phyloP scores from a whole-genome alignment of 92 coral and sea anemone genomes.

The Phenganax marumi region DNA sequence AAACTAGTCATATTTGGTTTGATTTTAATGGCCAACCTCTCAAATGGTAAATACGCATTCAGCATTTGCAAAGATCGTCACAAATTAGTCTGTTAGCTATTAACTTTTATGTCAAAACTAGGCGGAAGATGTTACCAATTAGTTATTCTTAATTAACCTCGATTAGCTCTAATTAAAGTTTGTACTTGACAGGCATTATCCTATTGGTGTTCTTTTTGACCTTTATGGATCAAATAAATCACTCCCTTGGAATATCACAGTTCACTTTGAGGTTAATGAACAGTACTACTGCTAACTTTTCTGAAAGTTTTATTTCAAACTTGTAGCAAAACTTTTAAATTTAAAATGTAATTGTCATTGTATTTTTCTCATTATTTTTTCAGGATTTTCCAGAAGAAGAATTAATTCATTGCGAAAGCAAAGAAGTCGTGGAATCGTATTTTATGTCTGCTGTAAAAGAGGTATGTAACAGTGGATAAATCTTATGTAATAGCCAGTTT shows the following conservation, averaged over 20 bases:
- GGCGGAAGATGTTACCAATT: too few species aligned
- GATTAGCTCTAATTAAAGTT: neutral
- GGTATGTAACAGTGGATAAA: slow-evolving; percentile 61
- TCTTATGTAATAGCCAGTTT: neutral
- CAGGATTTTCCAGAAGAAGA: slow-evolving; percentile 93
- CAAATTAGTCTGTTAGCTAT: neutral
- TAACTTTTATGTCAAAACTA: too few species aligned
- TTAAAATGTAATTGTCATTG: neutral
- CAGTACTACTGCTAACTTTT: neutral
- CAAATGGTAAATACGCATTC: slow-evolving; percentile 64
- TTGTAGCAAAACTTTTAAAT: neutral
- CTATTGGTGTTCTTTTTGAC: slow-evolving; percentile 95
- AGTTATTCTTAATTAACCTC: too few species aligned
- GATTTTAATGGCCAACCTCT: slow-evolving; percentile 98
- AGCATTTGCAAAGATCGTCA: neutral
- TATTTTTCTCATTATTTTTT: neutral
- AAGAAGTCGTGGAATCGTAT: slow-evolving; percentile 87
- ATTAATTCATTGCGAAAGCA: slow-evolving; percentile 81
- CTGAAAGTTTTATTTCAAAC: neutral
- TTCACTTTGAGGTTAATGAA: slow-evolving; percentile 82
- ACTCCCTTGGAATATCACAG: slow-evolving; percentile 95
- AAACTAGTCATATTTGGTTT: slow-evolving; percentile 89
- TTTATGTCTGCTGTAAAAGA: slow-evolving; percentile 97
- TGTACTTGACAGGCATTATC: slow-evolving; percentile 75
- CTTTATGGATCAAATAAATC: slow-evolving; percentile 89